Conservation (phyloP, 2,888 invertebrate genomes). For the Nesidiocoris tenuis region DNA sequence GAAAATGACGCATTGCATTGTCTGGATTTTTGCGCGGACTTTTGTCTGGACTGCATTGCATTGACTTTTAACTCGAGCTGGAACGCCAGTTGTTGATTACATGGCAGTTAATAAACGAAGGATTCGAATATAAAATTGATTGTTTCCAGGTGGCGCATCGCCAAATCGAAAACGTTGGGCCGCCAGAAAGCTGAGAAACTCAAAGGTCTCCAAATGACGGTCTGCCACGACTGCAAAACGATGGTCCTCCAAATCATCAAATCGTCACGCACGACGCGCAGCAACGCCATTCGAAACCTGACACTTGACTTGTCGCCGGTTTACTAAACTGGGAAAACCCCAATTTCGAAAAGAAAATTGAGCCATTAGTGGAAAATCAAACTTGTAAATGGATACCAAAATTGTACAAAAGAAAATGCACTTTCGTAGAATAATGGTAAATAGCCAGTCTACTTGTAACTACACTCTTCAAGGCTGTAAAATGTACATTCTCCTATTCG, state of each 20-base stretch:
- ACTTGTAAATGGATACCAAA: background rate
- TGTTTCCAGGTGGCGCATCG: slow-evolving; percentile 63
- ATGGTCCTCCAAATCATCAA: slow-evolving; percentile 93
- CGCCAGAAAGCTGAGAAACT: slow-evolving; percentile 54
- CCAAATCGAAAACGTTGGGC: slow-evolving; percentile 62
- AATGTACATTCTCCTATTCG: background rate
- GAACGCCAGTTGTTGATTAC: no score
- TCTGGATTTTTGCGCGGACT: no score
- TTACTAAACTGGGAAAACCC: slow-evolving; percentile 58
- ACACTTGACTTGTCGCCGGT: slow-evolving; percentile 82
- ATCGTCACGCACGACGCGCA: slow-evolving; percentile 78
- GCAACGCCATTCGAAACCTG: slow-evolving; percentile 76
- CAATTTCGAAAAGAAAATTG: no score
- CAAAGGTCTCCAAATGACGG: slow-evolving; percentile 74
- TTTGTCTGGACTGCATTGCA: no score
- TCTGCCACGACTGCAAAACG: slow-evolving; percentile 91
- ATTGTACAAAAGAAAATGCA: background rate
- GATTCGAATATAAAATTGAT: no score
- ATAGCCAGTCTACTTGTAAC: background rate
- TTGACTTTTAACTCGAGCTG: no score
- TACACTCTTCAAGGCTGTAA: background rate
- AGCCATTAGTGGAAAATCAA: slow-evolving; percentile 8
- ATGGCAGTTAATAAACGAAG: no score
- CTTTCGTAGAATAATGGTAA: no score
- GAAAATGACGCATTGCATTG: no score